Evolutionary conservation across 2,113 vertebrate genomes (phyloP).

Genomic region (Nanorana parkeri): DNA sequence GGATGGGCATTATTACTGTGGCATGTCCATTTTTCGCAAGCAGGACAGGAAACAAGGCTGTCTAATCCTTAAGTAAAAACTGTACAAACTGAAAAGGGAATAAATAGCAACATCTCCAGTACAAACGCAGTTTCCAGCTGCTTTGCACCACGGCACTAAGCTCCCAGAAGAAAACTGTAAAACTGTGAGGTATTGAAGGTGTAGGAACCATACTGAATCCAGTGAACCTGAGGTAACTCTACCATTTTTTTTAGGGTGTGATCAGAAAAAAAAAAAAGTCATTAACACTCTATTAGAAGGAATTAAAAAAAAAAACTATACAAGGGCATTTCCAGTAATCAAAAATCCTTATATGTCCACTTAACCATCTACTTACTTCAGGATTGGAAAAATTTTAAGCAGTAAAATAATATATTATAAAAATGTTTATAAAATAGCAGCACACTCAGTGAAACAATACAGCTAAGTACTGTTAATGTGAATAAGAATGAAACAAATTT

Average conservation of each 20-base stretch:
- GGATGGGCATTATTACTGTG: neutral
- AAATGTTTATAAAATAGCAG: slow-evolving; percentile 99
- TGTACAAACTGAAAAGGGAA: slow-evolving; percentile 3
- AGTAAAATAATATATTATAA: slow-evolving; percentile 99
- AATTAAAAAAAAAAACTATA: slow-evolving; percentile 76
- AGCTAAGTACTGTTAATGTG: slow-evolving; percentile 98
- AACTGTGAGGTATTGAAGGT: slow-evolving; percentile 86
- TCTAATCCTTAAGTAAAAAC: neutral
- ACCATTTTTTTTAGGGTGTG: slow-evolving; percentile 87
- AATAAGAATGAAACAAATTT: slow-evolving; percentile 94
- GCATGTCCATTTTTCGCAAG: neutral
- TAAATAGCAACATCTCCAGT: slow-evolving; percentile 19
- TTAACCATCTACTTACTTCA: slow-evolving; percentile 94
- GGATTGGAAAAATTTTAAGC: slow-evolving; percentile 95
- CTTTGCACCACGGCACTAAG: slow-evolving; percentile 50
- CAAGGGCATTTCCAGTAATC: slow-evolving; percentile 96
- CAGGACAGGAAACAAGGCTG: neutral
- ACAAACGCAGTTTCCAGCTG: neutral
- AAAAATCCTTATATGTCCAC: slow-evolving; percentile 83
- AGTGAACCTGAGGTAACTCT: slow-evolving; percentile 98
- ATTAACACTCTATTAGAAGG: slow-evolving; percentile 80
- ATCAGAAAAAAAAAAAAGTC: slow-evolving; percentile 75
- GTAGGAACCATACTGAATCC: slow-evolving; percentile 81
- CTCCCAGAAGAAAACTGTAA: slow-evolving; percentile 75
- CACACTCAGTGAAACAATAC: slow-evolving; percentile 99